phyloP scores from a whole-genome alignment of 2,888 invertebrate genomes.

The Plagodis pulveraria region DNA sequence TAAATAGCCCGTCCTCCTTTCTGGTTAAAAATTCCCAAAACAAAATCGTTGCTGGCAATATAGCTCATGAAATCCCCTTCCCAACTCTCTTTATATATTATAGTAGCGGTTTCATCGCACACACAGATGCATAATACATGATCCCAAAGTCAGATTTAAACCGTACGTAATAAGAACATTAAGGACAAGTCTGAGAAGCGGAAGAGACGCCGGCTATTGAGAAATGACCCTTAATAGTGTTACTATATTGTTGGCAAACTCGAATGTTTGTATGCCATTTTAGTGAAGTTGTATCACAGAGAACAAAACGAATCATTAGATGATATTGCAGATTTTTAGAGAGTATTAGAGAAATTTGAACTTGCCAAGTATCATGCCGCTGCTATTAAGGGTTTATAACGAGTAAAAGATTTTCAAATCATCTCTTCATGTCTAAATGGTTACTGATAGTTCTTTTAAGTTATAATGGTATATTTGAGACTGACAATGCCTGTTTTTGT shows the following conservation, averaged over 20 bases:
- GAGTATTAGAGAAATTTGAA: no score
- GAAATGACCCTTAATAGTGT: conserved; percentile 47
- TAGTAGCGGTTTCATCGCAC: conserved; percentile 77
- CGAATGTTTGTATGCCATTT: conserved; percentile 21
- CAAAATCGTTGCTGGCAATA: conserved; percentile 61
- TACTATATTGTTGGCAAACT: conserved; percentile 34
- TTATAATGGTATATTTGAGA: no score
- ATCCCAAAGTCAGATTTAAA: conserved; percentile 82
- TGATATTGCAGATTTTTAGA: no score
- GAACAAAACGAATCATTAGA: not conserved
- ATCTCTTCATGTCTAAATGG: no score
- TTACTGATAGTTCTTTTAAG: no score
- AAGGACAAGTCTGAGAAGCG: conserved; percentile 61
- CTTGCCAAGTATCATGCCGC: no score
- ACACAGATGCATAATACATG: conserved; percentile 83
- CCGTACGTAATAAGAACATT: conserved; percentile 82
- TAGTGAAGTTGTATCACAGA: conserved; percentile 3
- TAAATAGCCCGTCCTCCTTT: conserved; percentile 26
- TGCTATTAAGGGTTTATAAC: no score
- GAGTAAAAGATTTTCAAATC: no score
- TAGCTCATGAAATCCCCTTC: conserved; percentile 74
- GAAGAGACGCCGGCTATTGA: conserved; percentile 47
- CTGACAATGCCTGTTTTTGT: no score
- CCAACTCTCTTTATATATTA: conserved; percentile 73
- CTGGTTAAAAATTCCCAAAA: conserved; percentile 53